Evolutionary conservation across 2,113 vertebrate species (phyloP).

Genomic region (Axis porcinus): DNA sequence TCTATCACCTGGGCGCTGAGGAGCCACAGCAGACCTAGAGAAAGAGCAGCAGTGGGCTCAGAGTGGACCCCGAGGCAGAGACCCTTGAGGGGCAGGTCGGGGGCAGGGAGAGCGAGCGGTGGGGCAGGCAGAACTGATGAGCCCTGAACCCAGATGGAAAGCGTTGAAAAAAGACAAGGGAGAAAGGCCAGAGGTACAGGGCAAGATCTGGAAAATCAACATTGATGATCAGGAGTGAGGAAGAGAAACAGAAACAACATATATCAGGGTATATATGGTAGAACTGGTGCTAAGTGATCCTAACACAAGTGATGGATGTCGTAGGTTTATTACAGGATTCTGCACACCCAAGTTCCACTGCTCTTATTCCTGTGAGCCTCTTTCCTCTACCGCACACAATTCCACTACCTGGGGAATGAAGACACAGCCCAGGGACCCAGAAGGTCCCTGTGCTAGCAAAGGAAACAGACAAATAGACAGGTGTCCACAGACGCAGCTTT

Average conservation of each 20-base stretch:
- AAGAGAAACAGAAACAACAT: neutral
- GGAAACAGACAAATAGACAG: neutral
- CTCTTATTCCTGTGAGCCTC: accelerated
- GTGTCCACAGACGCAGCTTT: accelerated
- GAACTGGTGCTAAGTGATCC: accelerated
- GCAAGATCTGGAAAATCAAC: too few relatives aligned
- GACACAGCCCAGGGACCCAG: accelerated
- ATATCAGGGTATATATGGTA: neutral
- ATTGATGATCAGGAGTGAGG: neutral
- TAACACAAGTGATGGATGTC: neutral
- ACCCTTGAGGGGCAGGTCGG: neutral
- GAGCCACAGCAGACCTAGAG: neutral
- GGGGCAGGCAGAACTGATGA: neutral
- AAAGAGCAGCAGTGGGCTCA: accelerated
- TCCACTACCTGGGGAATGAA: neutral
- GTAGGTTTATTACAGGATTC: neutral
- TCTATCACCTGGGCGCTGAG: neutral
- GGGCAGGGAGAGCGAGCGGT: accelerated
- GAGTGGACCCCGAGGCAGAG: neutral
- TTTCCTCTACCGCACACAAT: neutral
- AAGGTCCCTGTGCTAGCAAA: neutral
- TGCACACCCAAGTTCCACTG: too few relatives aligned
- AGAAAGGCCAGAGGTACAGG: accelerated
- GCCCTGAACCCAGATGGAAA: neutral
- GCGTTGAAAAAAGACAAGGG: accelerated